Percentiles rank a stretch among this genome's conserved stretches.
These are phyloP conservation scores for Heliothis peltigera DNA, from an alignment of 2,888 invertebrate genomes.

Conservation along the genomic window DNA sequence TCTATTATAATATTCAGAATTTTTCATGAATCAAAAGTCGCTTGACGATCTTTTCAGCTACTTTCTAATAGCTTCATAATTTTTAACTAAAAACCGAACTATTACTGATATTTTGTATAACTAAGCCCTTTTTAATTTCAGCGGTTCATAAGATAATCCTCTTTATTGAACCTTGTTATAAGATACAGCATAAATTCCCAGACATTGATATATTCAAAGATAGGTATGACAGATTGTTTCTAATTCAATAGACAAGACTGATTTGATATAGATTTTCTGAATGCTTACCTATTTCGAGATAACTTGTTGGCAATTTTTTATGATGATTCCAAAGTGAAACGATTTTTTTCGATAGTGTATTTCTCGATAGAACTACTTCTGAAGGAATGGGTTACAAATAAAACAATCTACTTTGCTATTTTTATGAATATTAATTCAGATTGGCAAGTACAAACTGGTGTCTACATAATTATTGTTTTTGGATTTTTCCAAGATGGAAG, in stretches of 20 bases:
- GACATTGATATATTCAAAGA: conserved; percentile 32
- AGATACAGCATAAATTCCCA: conserved; percentile 19
- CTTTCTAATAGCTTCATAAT: too few species aligned
- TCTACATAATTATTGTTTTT: too few species aligned
- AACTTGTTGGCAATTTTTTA: conserved; percentile 10
- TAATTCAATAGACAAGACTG: conserved; percentile 25
- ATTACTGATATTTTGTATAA: background rate
- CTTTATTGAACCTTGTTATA: conserved; percentile 22
- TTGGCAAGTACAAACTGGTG: too few species aligned
- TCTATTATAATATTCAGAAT: too few species aligned
- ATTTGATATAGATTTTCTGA: conserved; percentile 17
- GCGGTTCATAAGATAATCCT: background rate
- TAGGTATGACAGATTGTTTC: conserved; percentile 45
- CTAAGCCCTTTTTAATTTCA: background rate
- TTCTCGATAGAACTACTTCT: background rate
- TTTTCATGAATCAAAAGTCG: too few species aligned
- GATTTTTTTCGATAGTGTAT: conserved; percentile 3
- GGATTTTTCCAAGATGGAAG: too few species aligned
- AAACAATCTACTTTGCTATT: too few species aligned
- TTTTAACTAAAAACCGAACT: too few species aligned
- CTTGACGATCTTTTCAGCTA: too few species aligned
- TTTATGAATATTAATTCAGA: too few species aligned
- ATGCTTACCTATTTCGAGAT: conserved; percentile 21
- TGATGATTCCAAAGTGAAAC: background rate
- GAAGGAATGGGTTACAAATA: background rate